These are phyloP conservation scores for Elephas maximus DNA, from an alignment of 2,113 vertebrate species.

Conservation along the genomic window DNA sequence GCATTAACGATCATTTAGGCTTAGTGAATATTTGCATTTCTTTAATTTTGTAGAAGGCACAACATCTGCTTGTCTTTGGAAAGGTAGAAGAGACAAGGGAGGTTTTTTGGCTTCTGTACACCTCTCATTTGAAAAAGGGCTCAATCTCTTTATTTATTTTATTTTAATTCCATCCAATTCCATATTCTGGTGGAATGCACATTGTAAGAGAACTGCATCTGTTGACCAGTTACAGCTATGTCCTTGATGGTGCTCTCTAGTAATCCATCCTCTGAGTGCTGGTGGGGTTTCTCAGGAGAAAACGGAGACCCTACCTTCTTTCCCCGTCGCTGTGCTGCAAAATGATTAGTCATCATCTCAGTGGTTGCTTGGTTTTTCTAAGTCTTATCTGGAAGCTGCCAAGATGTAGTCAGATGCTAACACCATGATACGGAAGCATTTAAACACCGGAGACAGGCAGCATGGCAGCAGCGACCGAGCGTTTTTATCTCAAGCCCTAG, in stretches of 20 bases:
- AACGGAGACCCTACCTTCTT: not conserved
- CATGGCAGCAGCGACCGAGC: slow-evolving; percentile 64
- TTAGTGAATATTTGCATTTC: slow-evolving; percentile 59
- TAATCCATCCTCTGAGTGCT: not conserved
- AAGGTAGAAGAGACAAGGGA: slow-evolving; percentile 44
- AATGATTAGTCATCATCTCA: slow-evolving; percentile 75
- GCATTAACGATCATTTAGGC: slow-evolving; percentile 26
- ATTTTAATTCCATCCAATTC: slow-evolving; percentile 35
- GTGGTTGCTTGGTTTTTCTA: slow-evolving; percentile 69
- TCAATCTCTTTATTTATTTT: not conserved
- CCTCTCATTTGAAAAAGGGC: not conserved
- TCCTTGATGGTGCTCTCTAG: not conserved
- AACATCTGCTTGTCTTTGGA: slow-evolving; percentile 65
- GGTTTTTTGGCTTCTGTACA: not conserved
- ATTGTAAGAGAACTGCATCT: not conserved
- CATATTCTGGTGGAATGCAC: not conserved
- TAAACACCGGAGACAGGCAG: slow-evolving; percentile 81
- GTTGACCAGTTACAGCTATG: not conserved
- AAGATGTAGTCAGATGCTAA: slow-evolving; percentile 83
- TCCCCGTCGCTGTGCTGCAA: slow-evolving; percentile 65
- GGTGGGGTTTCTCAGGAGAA: not conserved
- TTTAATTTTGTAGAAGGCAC: slow-evolving; percentile 47
- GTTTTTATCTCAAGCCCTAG: slow-evolving; percentile 77
- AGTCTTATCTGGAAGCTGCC: slow-evolving; percentile 81
- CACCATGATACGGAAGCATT: slow-evolving; percentile 69